Evolutionary conservation across 2,888 invertebrate species (phyloP), one percentile per base, ranked within the genome.

Genomic region (Auanema sp.): DNA sequence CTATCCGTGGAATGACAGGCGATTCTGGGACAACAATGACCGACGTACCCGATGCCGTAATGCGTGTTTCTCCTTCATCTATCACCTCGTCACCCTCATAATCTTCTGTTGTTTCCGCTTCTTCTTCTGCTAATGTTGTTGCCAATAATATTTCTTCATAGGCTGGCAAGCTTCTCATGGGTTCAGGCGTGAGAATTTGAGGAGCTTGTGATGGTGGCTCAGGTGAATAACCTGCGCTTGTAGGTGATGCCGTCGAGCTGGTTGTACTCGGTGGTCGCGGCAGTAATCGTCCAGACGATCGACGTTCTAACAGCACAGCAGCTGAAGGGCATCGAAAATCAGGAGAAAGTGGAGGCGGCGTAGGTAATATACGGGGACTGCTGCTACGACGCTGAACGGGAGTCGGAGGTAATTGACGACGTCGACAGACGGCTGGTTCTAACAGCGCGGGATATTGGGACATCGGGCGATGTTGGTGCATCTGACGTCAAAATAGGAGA

Each of bases 291-390:
- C 74, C 74, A 0, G 74, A 74, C 0, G 74, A 68, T 41, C 74
- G 43, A 21, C 74, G 58, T 41, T 75, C 75, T 25, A 75, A 49
- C 44, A 64, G 51, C 21, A 63, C 60, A 1, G 64, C 59, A 2
- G 75, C 67, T 23, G 68, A 69, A 11, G 75, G 70, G 68, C 69
- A 60, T 43, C 64, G 53, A 57, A 70, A 69, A 53, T 75, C 75
- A 11, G 75, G 75, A 47, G 75, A 75, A 4, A 71, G 50, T 3
- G 77, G 77, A 11, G 79, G 79, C 10, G 79, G 79, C 2, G 78
- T 77, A 1, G 79, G 79, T 23, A 79, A 66, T 47, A 78, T 74
- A 23, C 79, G 60, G 0, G 79, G 79, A 0, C 71, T 50, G 21
- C 16, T 50, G 53, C 67, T 68, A 42, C 73, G 69, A 43, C 79